These are phyloP conservation scores for Arctia plantaginis DNA, from an alignment of 2,888 invertebrate species.

Conservation along the genomic window DNA sequence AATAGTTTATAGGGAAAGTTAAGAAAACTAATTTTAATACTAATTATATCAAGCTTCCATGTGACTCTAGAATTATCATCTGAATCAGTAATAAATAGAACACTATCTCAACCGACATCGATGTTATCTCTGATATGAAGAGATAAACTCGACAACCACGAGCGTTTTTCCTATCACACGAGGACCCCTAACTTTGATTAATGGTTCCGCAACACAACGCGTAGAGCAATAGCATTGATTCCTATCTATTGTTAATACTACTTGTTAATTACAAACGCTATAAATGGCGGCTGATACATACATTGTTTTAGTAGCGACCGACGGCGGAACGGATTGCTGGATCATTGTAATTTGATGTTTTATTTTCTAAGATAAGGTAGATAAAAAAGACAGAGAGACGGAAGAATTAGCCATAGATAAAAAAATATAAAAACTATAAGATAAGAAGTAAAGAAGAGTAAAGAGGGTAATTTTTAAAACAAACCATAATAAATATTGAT, in stretches of 20 bases:
- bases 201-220: constrained; percentile 62
- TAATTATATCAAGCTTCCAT: background rate
- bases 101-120: background rate
- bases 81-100: background rate
- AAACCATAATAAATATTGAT: no score
- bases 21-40: no score
- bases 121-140: background rate
- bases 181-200: constrained; percentile 70
- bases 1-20: no score
- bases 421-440: no score
- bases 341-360: constrained; percentile 23
- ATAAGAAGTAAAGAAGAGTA: no score
- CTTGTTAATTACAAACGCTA: constrained; percentile 55
- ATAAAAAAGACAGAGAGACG: background rate
- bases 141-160: constrained; percentile 3
- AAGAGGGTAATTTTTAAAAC: no score
- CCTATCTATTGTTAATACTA: constrained; percentile 62
- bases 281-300: constrained; percentile 44
- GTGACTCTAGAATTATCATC: background rate
- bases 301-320: constrained; percentile 44
- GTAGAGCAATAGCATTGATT: constrained; percentile 58
- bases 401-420: no score
- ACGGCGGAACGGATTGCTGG: constrained; percentile 35
- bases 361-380: background rate
- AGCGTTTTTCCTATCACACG: constrained; percentile 13